phyloP scores from a whole-genome alignment of 2,888 invertebrate species.

The Actias luna region DNA sequence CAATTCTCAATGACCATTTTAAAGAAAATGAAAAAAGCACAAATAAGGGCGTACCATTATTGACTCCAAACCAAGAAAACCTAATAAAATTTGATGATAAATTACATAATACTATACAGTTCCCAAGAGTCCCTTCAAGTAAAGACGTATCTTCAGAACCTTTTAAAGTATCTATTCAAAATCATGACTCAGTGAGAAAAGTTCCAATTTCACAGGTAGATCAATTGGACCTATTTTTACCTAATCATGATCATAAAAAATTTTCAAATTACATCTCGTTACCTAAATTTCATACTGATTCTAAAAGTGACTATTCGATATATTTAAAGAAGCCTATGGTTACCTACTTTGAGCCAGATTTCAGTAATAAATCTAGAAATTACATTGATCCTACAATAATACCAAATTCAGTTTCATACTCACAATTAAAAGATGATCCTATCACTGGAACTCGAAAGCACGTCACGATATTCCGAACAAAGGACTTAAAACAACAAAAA shows the following conservation, averaged over 20 bases:
- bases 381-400: constrained; percentile 23
- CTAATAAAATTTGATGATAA: constrained; percentile 11
- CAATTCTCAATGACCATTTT: constrained; percentile 20
- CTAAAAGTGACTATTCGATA: not conserved
- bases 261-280: constrained; percentile 22
- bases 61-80: constrained; percentile 10
- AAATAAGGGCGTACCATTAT: not conserved
- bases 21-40: constrained; percentile 16
- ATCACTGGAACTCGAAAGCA: constrained; percentile 36
- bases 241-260: constrained; percentile 38
- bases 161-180: constrained; percentile 5
- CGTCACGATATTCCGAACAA: constrained; percentile 50
- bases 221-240: constrained; percentile 50
- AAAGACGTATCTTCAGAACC: constrained; percentile 1
- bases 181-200: constrained; percentile 41
- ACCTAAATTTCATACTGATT: constrained; percentile 21
- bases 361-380: constrained; percentile 29
- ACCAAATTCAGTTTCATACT: constrained; percentile 18
- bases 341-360: constrained; percentile 40
- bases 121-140: not conserved
- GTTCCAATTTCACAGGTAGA: constrained; percentile 43
- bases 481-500: constrained; percentile 42
- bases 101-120: constrained; percentile 6
- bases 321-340: constrained; percentile 3
- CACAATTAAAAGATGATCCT: constrained; percentile 13